phyloP scores from a whole-genome alignment of 2,797 vertebrate genomes.

The Setipinna tenuifilis region DNA sequence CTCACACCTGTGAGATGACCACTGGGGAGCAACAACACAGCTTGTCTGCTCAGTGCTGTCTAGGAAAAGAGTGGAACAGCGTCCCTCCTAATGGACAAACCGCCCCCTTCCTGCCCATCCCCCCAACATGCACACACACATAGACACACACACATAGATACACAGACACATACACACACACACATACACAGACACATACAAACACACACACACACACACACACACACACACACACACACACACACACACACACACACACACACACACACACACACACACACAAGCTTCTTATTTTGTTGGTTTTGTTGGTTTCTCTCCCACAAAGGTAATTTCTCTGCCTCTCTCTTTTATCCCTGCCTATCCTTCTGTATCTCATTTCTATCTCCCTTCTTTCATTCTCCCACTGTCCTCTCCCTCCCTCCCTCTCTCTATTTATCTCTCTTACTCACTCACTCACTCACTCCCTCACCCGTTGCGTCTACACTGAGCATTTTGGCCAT shows the following conservation, averaged over 20 bases:
- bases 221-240: slow-evolving; percentile 1
- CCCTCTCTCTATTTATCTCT: no score
- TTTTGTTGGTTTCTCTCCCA: neutral
- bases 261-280: neutral
- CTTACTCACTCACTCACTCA: neutral
- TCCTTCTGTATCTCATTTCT: neutral
- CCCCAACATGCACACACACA: neutral
- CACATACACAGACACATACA: neutral
- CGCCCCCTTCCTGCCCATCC: neutral
- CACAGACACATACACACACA: slow-evolving; percentile 2
- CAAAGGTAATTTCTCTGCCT: neutral
- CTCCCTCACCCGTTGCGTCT: neutral
- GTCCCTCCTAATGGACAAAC: neutral
- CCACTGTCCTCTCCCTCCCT: neutral
- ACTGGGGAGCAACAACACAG: neutral
- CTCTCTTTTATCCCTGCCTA: neutral
- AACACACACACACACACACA: neutral
- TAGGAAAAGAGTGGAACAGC: neutral
- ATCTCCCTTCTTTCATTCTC: neutral
- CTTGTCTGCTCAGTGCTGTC: neutral
- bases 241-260: neutral
- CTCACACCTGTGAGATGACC: neutral
- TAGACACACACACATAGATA: neutral
- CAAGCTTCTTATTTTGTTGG: slow-evolving; percentile 32
- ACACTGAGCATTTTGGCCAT: slow-evolving; percentile 3